Evolutionary conservation across 2,113 vertebrate species (phyloP).

Genomic region (Polypterus bichir): DNA sequence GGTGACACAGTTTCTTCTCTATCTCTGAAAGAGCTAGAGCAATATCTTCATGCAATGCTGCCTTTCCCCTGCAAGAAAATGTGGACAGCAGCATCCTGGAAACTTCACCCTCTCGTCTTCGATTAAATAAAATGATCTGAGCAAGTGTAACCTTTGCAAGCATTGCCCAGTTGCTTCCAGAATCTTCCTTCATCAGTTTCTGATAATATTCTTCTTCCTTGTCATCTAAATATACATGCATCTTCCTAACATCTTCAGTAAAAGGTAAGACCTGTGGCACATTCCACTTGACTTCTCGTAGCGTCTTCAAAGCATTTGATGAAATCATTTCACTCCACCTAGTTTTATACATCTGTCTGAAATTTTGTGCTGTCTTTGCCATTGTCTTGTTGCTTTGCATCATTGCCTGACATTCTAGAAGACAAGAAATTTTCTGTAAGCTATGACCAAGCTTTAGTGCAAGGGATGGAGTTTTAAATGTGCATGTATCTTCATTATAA

Average conservation of each 20-base stretch:
- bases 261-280: slow-evolving; percentile 9
- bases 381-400: neutral
- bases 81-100: slow-evolving; percentile 21
- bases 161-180: neutral
- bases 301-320: neutral
- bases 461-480: slow-evolving; percentile 11
- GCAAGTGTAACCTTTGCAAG: slow-evolving; percentile 6
- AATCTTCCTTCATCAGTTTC: neutral
- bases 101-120: slow-evolving; percentile 19
- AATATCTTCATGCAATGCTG: slow-evolving; percentile 8
- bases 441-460: slow-evolving; percentile 13
- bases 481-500: slow-evolving; percentile 7
- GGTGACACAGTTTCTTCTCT: slow-evolving; percentile 19
- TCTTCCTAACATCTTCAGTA: slow-evolving; percentile 6
- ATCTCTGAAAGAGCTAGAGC: slow-evolving; percentile 18
- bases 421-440: slow-evolving; percentile 6
- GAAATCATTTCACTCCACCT: slow-evolving; percentile 5
- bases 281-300: slow-evolving; percentile 3
- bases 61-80: slow-evolving; percentile 9
- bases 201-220: neutral
- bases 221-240: neutral
- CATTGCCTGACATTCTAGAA: slow-evolving; percentile 9
- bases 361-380: neutral
- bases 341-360: neutral
- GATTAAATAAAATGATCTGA: slow-evolving; percentile 26